Percentiles rank a stretch among this genome's conserved stretches.
These are phyloP conservation scores for Melanerpes formicivorus DNA, from an alignment of 2,113 vertebrate species.

Conservation along the genomic window DNA sequence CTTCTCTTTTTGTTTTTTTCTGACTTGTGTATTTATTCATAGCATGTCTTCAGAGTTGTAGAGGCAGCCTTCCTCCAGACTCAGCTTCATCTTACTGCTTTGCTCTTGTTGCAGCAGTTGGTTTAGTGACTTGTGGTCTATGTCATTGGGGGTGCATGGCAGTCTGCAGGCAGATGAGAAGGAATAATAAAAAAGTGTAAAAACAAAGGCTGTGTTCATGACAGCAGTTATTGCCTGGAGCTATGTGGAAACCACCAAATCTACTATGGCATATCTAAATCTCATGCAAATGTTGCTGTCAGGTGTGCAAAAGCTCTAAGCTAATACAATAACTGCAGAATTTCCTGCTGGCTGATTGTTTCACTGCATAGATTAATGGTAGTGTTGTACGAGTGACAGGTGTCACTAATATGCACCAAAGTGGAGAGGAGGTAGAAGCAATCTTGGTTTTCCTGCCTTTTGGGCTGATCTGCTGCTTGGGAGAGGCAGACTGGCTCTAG, in stretches of 20 bases:
- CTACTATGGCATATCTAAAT: not conserved
- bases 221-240: not conserved
- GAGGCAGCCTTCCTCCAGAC: not conserved
- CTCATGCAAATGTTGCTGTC: not conserved
- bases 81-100: not conserved
- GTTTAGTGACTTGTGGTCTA: not conserved
- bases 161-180: not conserved
- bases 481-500: not conserved
- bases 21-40: not conserved
- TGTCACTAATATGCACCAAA: not conserved
- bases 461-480: not conserved
- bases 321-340: not conserved
- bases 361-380: not conserved
- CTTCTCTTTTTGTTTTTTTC: not conserved
- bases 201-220: not conserved
- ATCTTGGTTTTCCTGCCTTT: not conserved
- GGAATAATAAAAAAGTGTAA: not conserved
- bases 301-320: not conserved
- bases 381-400: rapidly evolving
- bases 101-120: not conserved
- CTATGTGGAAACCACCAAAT: not conserved
- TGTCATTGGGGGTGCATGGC: not conserved
- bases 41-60: not conserved
- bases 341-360: not conserved
- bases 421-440: not conserved